Base-by-base conservation (phyloP, 2,888 invertebrate species). In the Sicus ferrugineus region DNA sequence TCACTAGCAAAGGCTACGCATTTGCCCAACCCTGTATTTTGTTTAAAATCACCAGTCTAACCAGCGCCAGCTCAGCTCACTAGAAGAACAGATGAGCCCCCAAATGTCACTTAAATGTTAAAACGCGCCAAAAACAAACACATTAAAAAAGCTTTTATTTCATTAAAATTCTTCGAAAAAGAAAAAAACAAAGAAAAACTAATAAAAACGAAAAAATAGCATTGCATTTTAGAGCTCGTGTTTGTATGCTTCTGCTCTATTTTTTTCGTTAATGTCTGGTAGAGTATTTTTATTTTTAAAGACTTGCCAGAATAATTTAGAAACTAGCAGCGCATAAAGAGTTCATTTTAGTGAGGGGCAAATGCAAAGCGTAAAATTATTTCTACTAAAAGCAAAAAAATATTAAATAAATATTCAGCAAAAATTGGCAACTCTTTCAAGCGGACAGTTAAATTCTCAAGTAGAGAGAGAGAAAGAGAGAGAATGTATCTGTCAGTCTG, bases 71-170 rank as follows among this genome's bases (percentile, higher is more conserved):
- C n/a, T n/a, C n/a, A n/a, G n/a, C n/a, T 42, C 5, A 9, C 2
- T 16, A 42, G 16, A 42, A 30, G n/a, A 30, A 6, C 30, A 2
- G 30, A 61, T 16, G 19, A 31, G 26, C 30, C 16, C 26, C 26
- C 28, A 64, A 64, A 64, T 64, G 64, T 52, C 64, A 50, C 52
- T 64, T 64, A 64, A 64, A 64, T 64, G 64, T 64, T 52, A 64
- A 64, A 64, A 64, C 6, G 50, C 6, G 21, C 28, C n/a, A 26
- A 59, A 59, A 59, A 59, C 34, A 59, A 59, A 59, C 11, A 59
- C 23, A 59, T 9, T 34, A 19, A 19, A 59, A 16, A 34, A 16
- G 16, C 16, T n/a, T 56, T 3, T 26, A 16, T 26, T 56, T 16
- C 26, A 11, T 56, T 56, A n/a, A 26, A 28, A 56, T 56, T 56